These are phyloP conservation scores for Cynopterus sphinx DNA, from an alignment of 2,797 vertebrate genomes.

Conservation along the genomic window DNA sequence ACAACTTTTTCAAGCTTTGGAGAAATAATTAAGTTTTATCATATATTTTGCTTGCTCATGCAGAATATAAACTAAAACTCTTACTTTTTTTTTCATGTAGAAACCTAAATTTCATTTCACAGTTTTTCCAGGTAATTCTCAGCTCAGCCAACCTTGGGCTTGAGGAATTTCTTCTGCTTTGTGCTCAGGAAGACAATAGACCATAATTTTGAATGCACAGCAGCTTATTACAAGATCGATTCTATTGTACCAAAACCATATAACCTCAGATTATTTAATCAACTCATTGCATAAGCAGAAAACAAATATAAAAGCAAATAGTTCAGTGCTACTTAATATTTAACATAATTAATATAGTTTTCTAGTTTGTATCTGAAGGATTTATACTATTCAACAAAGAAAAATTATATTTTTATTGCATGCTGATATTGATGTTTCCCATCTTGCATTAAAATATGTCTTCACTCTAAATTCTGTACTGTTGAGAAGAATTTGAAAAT, in stretches of 20 bases:
- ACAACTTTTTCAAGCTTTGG: slow-evolving; percentile 73
- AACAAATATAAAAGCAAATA: slow-evolving; percentile 66
- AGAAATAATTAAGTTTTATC: slow-evolving; percentile 81
- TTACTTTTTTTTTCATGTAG: slow-evolving; percentile 69
- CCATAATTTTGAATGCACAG: slow-evolving; percentile 82
- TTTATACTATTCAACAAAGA: slow-evolving; percentile 20
- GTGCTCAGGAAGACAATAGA: slow-evolving; percentile 79
- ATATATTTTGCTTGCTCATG: slow-evolving; percentile 78
- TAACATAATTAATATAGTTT: slow-evolving; percentile 76
- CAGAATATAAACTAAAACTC: slow-evolving; percentile 79
- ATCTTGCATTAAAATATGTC: slow-evolving; percentile 53
- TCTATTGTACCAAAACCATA: slow-evolving; percentile 79
- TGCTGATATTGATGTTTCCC: slow-evolving; percentile 40
- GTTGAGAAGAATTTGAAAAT: slow-evolving; percentile 23
- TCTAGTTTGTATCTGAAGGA: slow-evolving; percentile 67
- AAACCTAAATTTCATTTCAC: slow-evolving; percentile 83
- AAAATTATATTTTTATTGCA: slow-evolving; percentile 62
- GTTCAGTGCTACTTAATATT: slow-evolving; percentile 71
- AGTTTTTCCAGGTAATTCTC: slow-evolving; percentile 85
- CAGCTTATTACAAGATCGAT: slow-evolving; percentile 83
- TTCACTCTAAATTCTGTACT: slow-evolving; percentile 34
- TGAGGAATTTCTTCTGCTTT: slow-evolving; percentile 85
- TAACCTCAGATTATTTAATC: slow-evolving; percentile 82
- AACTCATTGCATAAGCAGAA: slow-evolving; percentile 79
- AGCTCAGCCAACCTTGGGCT: slow-evolving; percentile 79